A percentile compares a stretch with the other conserved stretches of the same genome.
Evolutionary conservation across 2,113 vertebrate species (phyloP).

Genomic region (Carassius auratus): DNA sequence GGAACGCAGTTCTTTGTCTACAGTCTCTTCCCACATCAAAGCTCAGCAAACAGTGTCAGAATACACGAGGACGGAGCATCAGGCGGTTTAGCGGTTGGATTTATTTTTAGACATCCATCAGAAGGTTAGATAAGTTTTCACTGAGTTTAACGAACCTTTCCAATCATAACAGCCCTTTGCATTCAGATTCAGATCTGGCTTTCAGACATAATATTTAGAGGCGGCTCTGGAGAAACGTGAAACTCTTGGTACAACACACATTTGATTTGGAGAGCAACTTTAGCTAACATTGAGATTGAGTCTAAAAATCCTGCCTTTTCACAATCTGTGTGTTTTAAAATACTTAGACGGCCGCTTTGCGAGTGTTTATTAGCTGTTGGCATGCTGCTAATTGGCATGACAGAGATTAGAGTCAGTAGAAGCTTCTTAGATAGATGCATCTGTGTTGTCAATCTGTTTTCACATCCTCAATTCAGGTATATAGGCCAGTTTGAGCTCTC

Average conservation of each 20-base stretch:
- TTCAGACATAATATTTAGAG: conserved; percentile 27
- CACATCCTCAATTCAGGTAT: no score
- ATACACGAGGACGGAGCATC: no score
- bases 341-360: not conserved
- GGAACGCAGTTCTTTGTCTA: no score
- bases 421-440: no score
- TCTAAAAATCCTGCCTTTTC: not conserved
- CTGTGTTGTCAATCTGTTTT: no score
- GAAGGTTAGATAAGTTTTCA: not conserved
- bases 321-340: not conserved
- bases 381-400: not conserved
- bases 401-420: not conserved
- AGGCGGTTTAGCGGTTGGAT: not conserved
- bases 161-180: conserved; percentile 5
- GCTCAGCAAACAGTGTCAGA: no score
- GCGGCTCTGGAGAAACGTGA: conserved; percentile 12
- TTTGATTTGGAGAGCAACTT: not conserved
- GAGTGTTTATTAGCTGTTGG: not conserved
- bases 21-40: no score
- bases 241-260: not conserved
- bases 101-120: conserved; percentile 20
- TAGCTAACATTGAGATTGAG: not conserved
- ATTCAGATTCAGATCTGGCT: not conserved
- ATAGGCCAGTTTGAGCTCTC: no score
- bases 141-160: not conserved